A percentile compares a stretch with the other conserved stretches of the same genome.
These are phyloP conservation scores for Scolopax rusticola DNA, from an alignment of 2,797 vertebrate species.

Conservation along the genomic window DNA sequence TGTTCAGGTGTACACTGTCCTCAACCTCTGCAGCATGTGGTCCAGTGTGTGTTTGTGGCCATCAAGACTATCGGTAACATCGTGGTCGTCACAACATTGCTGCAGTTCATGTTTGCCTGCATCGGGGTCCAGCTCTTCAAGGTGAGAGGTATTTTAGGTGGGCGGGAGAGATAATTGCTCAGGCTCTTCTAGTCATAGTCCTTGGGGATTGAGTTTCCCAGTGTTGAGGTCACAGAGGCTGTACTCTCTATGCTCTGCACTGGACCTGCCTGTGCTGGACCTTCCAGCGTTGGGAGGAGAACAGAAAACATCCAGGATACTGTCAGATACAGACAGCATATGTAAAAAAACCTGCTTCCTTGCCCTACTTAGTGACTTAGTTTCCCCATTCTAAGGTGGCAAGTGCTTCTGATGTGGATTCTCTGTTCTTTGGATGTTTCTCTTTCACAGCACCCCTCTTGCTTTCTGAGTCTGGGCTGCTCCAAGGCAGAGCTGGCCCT, in stretches of 20 bases:
- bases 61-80: constrained; percentile 99
- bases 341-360: background rate
- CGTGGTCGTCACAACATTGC: constrained; percentile 92
- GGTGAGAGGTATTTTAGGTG: constrained; percentile 76
- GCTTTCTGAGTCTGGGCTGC: background rate
- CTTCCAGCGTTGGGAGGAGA: background rate
- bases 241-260: background rate
- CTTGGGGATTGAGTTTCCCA: background rate
- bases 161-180: background rate
- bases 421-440: background rate
- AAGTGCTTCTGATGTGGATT: background rate
- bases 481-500: background rate
- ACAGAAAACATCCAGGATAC: background rate
- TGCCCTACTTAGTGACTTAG: background rate
- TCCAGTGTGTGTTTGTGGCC: constrained; percentile 97
- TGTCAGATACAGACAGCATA: background rate
- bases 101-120: constrained; percentile 98
- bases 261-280: background rate
- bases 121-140: constrained; percentile 98
- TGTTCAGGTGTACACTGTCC: background rate
- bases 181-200: background rate
- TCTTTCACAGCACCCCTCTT: background rate
- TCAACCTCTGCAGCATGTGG: constrained; percentile 86
- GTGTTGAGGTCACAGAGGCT: background rate
- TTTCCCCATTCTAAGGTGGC: background rate